Percentiles rank a stretch among this genome's conserved stretches.
phyloP scores from a whole-genome alignment of 2,888 invertebrate genomes.

The Leucoma salicis region DNA sequence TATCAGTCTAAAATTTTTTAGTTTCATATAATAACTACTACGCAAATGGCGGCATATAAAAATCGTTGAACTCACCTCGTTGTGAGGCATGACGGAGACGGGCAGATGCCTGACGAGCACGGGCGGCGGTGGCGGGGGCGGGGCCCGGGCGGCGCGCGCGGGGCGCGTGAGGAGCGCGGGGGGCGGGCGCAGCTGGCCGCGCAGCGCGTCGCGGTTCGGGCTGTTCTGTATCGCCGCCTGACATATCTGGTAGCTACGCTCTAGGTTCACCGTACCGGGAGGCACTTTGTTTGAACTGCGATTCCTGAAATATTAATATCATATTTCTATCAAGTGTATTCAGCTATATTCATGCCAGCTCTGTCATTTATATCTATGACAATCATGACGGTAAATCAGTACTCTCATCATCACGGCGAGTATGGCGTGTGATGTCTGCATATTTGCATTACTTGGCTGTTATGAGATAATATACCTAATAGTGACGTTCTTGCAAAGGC shows the following conservation, averaged over 20 bases:
- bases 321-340: too few relatives aligned
- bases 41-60: too few relatives aligned
- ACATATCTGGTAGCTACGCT: conserved; percentile 97
- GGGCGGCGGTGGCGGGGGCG: conserved; percentile 69
- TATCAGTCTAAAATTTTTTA: too few relatives aligned
- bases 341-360: too few relatives aligned
- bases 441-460: too few relatives aligned
- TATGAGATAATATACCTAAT: too few relatives aligned
- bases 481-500: too few relatives aligned
- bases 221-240: conserved; percentile 97
- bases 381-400: too few relatives aligned
- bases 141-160: conserved; percentile 55
- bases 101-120: conserved; percentile 84
- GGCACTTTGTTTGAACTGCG: conserved; percentile 88
- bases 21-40: too few relatives aligned
- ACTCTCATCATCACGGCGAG: too few relatives aligned
- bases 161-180: conserved; percentile 86
- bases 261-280: conserved; percentile 95
- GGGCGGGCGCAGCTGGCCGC: conserved; percentile 92
- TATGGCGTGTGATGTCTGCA: too few relatives aligned
- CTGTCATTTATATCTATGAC: too few relatives aligned
- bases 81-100: conserved; percentile 80
- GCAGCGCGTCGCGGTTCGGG: conserved; percentile 93
- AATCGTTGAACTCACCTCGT: conserved; percentile 48
- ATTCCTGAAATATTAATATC: conserved; percentile 54